Conservation (phyloP, 2,888 invertebrate genomes). For the Acheta domesticus region DNA sequence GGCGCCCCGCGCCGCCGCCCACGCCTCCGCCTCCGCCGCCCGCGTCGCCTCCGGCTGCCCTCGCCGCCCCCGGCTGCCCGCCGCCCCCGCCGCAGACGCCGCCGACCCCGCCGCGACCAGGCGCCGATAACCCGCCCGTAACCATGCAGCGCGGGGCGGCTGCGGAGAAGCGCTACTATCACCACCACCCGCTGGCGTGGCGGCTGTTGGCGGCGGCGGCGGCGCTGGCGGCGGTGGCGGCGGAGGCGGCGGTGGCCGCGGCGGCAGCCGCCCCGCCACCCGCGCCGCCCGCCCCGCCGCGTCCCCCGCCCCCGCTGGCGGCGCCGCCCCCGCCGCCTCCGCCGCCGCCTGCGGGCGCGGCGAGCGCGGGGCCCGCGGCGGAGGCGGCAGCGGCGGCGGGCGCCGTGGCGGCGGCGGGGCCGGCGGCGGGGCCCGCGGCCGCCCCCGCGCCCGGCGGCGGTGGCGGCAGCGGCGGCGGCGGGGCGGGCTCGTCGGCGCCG, state of each 20-base stretch:
- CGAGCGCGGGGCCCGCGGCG: slow-evolving; percentile 4
- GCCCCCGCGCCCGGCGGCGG: background rate
- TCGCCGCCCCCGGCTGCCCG: slow-evolving; percentile 18
- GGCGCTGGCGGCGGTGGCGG: no score
- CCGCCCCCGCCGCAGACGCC: background rate
- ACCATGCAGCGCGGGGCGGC: no score
- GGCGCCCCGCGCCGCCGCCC: background rate
- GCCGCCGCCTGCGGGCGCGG: background rate
- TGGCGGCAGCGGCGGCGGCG: background rate
- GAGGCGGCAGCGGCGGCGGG: background rate
- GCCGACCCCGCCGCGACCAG: slow-evolving; percentile 48
- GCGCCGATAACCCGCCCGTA: slow-evolving; percentile 69
- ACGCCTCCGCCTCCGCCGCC: background rate
- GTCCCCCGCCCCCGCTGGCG: background rate
- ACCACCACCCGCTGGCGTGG: no score
- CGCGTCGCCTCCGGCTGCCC: background rate
- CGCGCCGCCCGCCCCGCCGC: no score
- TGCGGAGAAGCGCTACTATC: no score
- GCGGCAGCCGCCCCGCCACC: no score
- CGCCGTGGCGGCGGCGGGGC: background rate
- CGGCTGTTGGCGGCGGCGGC: no score
- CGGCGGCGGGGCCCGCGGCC: background rate
- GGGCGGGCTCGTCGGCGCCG: background rate
- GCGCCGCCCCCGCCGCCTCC: background rate
- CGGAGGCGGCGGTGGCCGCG: no score